Conservation (phyloP, 2,888 invertebrate species). For the Dynastes grantii region DNA sequence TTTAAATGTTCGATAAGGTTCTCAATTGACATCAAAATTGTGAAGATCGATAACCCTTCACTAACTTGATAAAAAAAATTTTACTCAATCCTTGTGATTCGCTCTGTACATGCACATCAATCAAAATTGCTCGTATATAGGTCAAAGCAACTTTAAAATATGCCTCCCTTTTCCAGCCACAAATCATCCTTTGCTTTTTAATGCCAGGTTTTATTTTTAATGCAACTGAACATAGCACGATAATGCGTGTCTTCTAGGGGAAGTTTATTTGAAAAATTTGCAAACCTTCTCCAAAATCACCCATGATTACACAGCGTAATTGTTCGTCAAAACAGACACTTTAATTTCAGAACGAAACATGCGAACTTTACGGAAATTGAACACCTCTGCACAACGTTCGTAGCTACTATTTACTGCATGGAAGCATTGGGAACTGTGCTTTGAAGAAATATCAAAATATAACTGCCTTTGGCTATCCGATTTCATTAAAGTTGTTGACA, state of each 20-base stretch:
- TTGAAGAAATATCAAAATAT: slow-evolving; percentile 27
- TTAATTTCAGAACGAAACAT: slow-evolving; percentile 59
- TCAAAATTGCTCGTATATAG: neutral
- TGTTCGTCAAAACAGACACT: slow-evolving; percentile 60
- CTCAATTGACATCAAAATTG: too few species aligned
- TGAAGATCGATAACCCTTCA: too few species aligned
- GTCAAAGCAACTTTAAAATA: neutral
- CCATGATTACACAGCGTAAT: slow-evolving; percentile 61
- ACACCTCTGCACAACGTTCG: slow-evolving; percentile 18
- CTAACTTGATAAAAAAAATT: too few species aligned
- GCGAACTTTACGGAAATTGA: slow-evolving; percentile 53
- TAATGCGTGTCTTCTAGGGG: slow-evolving; percentile 20
- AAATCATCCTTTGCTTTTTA: slow-evolving; percentile 25
- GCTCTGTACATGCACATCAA: neutral
- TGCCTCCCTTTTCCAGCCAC: neutral
- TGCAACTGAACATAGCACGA: slow-evolving; percentile 7
- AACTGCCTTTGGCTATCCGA: slow-evolving; percentile 20
- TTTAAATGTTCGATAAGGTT: too few species aligned
- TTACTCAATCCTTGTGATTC: neutral
- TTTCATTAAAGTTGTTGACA: slow-evolving; percentile 63
- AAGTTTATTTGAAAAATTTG: slow-evolving; percentile 35
- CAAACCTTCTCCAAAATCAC: slow-evolving; percentile 68
- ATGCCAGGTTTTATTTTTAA: neutral
- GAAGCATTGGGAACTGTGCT: slow-evolving; percentile 14
- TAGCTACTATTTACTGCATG: slow-evolving; percentile 51